phyloP scores from a whole-genome alignment of 2,113 vertebrate species.

The Esox niger region DNA sequence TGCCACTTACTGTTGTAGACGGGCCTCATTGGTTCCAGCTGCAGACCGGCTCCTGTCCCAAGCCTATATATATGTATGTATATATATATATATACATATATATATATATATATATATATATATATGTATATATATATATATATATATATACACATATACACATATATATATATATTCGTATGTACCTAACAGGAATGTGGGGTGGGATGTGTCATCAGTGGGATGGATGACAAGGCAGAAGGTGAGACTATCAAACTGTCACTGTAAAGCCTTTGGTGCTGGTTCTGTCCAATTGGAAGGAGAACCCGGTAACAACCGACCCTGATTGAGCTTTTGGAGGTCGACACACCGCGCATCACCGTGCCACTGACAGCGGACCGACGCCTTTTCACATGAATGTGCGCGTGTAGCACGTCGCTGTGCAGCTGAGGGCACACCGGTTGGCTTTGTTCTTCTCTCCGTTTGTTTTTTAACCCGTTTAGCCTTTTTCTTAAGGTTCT shows the following conservation, averaged over 20 bases:
- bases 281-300: conserved; percentile 42
- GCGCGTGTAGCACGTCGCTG: conserved; percentile 21
- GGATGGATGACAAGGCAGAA: conserved; percentile 41
- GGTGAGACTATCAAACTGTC: conserved; percentile 36
- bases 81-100: too few species aligned
- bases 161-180: too few species aligned
- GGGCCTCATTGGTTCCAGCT: conserved; percentile 35
- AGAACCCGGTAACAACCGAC: conserved; percentile 50
- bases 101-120: too few species aligned
- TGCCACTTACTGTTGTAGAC: conserved; percentile 55
- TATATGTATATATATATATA: too few species aligned
- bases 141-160: too few species aligned
- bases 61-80: conserved; percentile 39
- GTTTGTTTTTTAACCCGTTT: not conserved
- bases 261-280: conserved; percentile 45
- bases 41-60: conserved; percentile 10
- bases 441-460: not conserved
- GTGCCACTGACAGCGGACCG: conserved; percentile 44
- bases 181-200: conserved; percentile 44
- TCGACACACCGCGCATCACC: conserved; percentile 46
- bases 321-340: conserved; percentile 47
- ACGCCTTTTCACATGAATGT: conserved; percentile 32
- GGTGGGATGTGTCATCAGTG: conserved; percentile 48
- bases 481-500: not conserved
- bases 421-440: not conserved